Percentiles rank a stretch among this genome's conserved stretches.
Conservation (phyloP, 2,888 invertebrate genomes). For the Rotaria sp. region DNA sequence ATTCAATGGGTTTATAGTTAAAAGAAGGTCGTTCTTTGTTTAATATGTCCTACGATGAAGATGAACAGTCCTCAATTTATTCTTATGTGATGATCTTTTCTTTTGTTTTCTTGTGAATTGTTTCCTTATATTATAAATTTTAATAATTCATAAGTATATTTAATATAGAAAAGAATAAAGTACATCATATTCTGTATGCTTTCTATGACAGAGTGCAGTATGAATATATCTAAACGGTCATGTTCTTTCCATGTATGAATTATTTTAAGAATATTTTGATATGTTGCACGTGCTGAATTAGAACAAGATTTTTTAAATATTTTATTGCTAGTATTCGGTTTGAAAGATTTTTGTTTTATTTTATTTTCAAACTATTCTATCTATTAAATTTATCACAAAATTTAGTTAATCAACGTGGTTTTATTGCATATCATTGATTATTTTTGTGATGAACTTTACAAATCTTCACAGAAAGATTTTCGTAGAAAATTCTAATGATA, state of each 20-base stretch:
- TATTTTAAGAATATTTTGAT: slow-evolving; percentile 65
- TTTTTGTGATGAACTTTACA: slow-evolving; percentile 64
- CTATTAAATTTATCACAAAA: slow-evolving; percentile 62
- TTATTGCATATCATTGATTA: slow-evolving; percentile 62
- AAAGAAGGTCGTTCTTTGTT: too few relatives aligned
- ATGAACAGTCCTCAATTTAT: too few relatives aligned
- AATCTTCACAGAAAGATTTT: slow-evolving; percentile 58
- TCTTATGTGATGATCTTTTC: neutral
- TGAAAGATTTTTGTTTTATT: neutral
- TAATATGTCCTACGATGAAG: too few relatives aligned
- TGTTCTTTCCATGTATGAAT: slow-evolving; percentile 70
- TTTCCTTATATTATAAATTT: too few relatives aligned
- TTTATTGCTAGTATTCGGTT: slow-evolving; percentile 51
- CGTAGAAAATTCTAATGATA: too few relatives aligned
- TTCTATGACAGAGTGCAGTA: slow-evolving; percentile 66
- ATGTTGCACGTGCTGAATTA: slow-evolving; percentile 65
- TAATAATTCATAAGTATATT: too few relatives aligned
- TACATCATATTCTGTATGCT: slow-evolving; percentile 44
- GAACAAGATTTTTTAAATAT: slow-evolving; percentile 65
- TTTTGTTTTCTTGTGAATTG: too few relatives aligned
- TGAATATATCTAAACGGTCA: slow-evolving; percentile 65
- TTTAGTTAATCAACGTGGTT: slow-evolving; percentile 60
- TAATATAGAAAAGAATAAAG: too few relatives aligned
- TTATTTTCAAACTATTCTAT: slow-evolving; percentile 45
- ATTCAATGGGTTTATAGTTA: too few relatives aligned